Conservation (phyloP, 1,140 invertebrate genomes). For the Drosophila sucinea region DNA sequence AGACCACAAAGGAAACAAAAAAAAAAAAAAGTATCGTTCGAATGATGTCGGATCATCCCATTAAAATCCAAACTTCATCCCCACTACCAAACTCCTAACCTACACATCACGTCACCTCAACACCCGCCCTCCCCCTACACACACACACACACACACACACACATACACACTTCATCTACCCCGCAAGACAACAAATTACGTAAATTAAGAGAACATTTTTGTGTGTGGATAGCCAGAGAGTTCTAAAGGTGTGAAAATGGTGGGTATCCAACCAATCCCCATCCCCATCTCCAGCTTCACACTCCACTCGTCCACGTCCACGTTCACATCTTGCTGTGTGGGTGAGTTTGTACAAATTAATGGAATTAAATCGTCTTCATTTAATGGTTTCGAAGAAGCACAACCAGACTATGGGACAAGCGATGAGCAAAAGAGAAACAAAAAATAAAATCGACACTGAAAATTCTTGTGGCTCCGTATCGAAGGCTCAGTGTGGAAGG, state of each 20-base stretch:
- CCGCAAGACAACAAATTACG: slow-evolving; percentile 64
- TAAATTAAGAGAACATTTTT: slow-evolving; percentile 74
- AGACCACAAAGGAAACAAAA: slow-evolving; percentile 37
- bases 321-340: background rate
- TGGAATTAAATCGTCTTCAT: slow-evolving; percentile 77
- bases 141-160: background rate
- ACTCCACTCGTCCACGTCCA: background rate
- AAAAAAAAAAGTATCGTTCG: slow-evolving; percentile 10
- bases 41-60: slow-evolving; percentile 48
- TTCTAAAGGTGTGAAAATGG: slow-evolving; percentile 15
- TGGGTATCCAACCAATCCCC: background rate
- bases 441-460: slow-evolving; percentile 15
- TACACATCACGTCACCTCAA: background rate
- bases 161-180: slow-evolving; percentile 3
- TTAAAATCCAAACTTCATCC: slow-evolving; percentile 46
- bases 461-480: slow-evolving; percentile 37
- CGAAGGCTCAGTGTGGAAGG: slow-evolving; percentile 3
- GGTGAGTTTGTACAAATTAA: slow-evolving; percentile 63
- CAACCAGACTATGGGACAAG: background rate
- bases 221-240: slow-evolving; percentile 22
- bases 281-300: background rate
- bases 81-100: background rate
- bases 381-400: slow-evolving; percentile 50
- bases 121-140: background rate
- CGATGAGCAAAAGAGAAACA: slow-evolving; percentile 1